Base-by-base conservation (phyloP, 1,140 invertebrate genomes). In the Neuroterus valhalla region DNA sequence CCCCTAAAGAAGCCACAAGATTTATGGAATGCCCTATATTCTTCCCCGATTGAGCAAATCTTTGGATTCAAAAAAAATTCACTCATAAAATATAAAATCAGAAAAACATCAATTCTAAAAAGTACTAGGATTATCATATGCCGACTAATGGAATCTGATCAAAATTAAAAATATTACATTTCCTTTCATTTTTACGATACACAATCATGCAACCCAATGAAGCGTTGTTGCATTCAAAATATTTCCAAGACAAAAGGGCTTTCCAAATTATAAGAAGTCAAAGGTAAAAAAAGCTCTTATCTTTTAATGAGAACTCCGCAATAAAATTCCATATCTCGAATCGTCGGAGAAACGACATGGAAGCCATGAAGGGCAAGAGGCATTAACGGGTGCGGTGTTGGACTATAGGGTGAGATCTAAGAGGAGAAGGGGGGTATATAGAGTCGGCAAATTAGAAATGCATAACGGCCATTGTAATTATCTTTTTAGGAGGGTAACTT, bases 391-490 rank as follows among this genome's bases (percentile, higher is more conserved):
- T 45, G 14, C 17, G 10, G 38, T 23, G 21, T 48, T 26, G 21
- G 68, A 3, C 10, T 68, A 11, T 26, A 26, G 19, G 4, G 42
- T 26, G 31, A 44, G 46, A 19, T n/a, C n/a, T n/a, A 68, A 17
- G 14, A 26, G 17, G 12, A 38, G 19, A 21, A 26, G 45, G 55
- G 42, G 26, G 43, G 72, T 76, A 76, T 62, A 31, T 26, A 62
- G 26, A 12, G 52, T 62, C 5, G 23, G 70, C 68, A 50, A 70
- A 75, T 75, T 71, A 75, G 69, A 75, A 70, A 75, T 75, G 74
- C 74, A 75, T 75, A 74, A 74, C 72, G 66, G 12, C 52, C 44
- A 62, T 68, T 70, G 68, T 74, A 74, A 74, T 74, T 74, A 67
- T 67, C 68, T 70, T 74, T 74, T 74, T 66, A 74, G 70, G 68